A percentile compares a stretch with the other conserved stretches of the same genome.
Conservation (phyloP, 2,113 vertebrate genomes). For the Ancistrus triradiatus region DNA sequence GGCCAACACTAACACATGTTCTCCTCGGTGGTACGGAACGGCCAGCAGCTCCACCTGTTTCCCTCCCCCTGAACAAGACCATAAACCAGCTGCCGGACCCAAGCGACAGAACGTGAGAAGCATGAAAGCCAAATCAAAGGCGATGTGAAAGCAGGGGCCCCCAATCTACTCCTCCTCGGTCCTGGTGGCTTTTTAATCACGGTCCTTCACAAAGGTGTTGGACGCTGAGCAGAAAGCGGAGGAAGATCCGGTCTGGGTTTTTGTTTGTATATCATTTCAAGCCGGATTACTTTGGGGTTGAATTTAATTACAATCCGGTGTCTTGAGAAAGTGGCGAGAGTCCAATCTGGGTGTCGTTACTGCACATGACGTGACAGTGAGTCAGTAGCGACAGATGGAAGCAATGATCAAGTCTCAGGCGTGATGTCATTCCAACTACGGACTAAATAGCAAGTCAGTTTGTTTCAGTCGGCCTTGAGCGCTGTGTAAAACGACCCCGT, state of each 20-base stretch:
- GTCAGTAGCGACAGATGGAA: constrained; percentile 10
- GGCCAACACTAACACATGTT: constrained; percentile 31
- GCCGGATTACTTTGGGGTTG: constrained; percentile 35
- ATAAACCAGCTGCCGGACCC: constrained; percentile 57
- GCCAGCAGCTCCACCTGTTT: constrained; percentile 62
- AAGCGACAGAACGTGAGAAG: constrained; percentile 69
- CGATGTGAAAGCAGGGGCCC: constrained; percentile 36
- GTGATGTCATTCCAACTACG: not conserved
- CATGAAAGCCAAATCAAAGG: constrained; percentile 60
- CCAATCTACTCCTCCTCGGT: constrained; percentile 24
- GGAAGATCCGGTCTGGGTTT: constrained; percentile 16
- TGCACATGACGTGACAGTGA: not conserved
- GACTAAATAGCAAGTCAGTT: not conserved
- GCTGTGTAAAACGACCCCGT: not conserved
- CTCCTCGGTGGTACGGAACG: not conserved
- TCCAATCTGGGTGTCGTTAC: not conserved
- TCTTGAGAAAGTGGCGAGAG: constrained; percentile 4
- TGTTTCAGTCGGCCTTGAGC: not conserved
- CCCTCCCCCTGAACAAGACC: constrained; percentile 19
- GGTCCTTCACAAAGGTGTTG: constrained; percentile 41
- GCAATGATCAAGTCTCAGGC: not conserved
- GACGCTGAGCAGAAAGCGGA: constrained; percentile 47
- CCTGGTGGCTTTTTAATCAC: constrained; percentile 55
- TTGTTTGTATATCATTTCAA: constrained; percentile 66
- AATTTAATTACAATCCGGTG: constrained; percentile 45